Conservation (phyloP, 2,888 invertebrate species). For the Fragum fragum region DNA sequence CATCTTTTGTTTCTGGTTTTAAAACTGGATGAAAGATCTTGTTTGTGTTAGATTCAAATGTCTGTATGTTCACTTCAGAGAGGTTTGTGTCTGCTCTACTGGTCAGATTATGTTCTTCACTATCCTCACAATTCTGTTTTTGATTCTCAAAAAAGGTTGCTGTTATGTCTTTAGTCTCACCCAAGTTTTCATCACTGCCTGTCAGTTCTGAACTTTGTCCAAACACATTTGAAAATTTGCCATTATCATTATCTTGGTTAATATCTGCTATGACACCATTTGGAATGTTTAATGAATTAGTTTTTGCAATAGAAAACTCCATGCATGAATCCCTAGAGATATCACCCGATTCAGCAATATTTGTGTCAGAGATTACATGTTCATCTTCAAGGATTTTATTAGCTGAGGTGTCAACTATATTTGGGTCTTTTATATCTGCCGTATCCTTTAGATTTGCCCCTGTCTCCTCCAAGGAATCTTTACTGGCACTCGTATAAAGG, state of each 20-base stretch:
- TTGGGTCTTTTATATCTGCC: not conserved
- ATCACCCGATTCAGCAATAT: not conserved
- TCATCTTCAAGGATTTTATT: not conserved
- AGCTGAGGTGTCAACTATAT: not conserved
- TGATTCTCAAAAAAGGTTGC: too few relatives aligned
- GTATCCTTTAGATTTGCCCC: not conserved
- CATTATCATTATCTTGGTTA: not conserved
- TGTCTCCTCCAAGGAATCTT: not conserved
- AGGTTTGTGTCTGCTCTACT: too few relatives aligned
- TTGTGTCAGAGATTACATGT: not conserved
- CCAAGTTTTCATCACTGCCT: not conserved
- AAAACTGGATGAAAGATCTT: not conserved
- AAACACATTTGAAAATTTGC: not conserved
- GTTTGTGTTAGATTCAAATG: not conserved
- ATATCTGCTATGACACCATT: not conserved
- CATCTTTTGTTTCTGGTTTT: not conserved
- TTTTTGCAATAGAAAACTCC: not conserved
- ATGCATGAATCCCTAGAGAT: not conserved
- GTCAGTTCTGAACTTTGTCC: not conserved
- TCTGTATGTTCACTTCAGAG: not conserved
- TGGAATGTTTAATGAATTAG: not conserved
- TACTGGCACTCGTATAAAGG: not conserved
- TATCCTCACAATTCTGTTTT: too few relatives aligned
- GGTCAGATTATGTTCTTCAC: too few relatives aligned
- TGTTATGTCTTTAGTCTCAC: not conserved